phyloP scores from a whole-genome alignment of 2,797 vertebrate genomes.

The Holocentrus rufus region DNA sequence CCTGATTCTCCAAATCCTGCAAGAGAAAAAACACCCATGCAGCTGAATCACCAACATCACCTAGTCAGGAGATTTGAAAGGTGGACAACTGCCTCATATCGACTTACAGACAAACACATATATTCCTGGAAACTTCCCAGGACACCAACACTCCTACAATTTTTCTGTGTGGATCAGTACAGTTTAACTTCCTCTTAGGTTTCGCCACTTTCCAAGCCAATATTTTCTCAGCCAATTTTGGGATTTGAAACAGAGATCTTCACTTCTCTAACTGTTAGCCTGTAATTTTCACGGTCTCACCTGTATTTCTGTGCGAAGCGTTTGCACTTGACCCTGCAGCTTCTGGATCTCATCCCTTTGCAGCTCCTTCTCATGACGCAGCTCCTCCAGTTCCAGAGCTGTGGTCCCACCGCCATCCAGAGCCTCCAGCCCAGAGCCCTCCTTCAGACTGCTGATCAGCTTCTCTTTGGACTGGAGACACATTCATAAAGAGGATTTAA shows the following conservation, averaged over 20 bases:
- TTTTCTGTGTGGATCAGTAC: too few species aligned
- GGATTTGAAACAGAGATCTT: background rate
- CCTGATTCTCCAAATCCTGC: slow-evolving; percentile 93
- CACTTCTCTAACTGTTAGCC: background rate
- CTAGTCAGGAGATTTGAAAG: background rate
- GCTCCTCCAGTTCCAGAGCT: slow-evolving; percentile 91
- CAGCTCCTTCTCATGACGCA: slow-evolving; percentile 92
- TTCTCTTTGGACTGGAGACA: slow-evolving; percentile 95
- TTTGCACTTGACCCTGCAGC: slow-evolving; percentile 89
- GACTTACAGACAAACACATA: too few species aligned
- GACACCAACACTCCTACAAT: too few species aligned
- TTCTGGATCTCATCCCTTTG: slow-evolving; percentile 95
- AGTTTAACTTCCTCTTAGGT: too few species aligned
- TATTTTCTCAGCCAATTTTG: too few species aligned
- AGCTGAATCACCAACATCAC: background rate
- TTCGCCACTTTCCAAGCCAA: too few species aligned
- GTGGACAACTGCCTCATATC: background rate
- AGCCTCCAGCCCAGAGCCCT: slow-evolving; percentile 93
- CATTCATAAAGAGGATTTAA: slow-evolving; percentile 5
- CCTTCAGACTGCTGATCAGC: slow-evolving; percentile 97
- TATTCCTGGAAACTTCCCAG: too few species aligned
- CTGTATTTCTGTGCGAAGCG: slow-evolving; percentile 92
- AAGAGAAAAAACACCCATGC: background rate
- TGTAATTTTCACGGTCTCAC: slow-evolving; percentile 68
- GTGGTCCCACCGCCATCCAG: slow-evolving; percentile 84